phyloP scores from a whole-genome alignment of 2,888 invertebrate genomes.

The Aphodius granarius region DNA sequence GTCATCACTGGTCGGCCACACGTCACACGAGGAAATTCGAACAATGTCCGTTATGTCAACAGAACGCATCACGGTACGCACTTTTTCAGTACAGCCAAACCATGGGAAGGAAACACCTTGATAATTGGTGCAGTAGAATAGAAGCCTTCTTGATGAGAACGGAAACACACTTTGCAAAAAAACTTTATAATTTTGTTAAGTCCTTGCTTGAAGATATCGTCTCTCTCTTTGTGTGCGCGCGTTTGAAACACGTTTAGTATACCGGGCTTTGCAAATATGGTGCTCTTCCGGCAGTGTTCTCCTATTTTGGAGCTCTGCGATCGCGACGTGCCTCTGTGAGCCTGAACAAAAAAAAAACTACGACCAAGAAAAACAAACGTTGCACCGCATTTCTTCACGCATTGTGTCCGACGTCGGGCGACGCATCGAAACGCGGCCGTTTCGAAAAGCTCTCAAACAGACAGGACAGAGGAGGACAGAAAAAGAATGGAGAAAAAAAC shows the following conservation, averaged over 20 bases:
- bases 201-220: neutral
- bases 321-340: neutral
- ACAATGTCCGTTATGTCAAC: neutral
- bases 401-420: neutral
- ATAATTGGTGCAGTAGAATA: neutral
- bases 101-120: neutral
- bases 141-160: neutral
- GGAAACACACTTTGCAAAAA: neutral
- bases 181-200: neutral
- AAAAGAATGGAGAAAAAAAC: too few relatives aligned
- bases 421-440: neutral
- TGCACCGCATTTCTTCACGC: neutral
- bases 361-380: neutral
- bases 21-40: neutral
- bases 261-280: neutral
- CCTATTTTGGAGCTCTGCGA: neutral
- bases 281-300: neutral
- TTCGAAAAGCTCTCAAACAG: neutral
- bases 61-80: neutral
- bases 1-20: neutral
- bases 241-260: neutral
- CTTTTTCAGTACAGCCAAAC: neutral
- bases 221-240: neutral
- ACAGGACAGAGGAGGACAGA: too few relatives aligned
- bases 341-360: neutral